These are phyloP conservation scores for Coelopa pilipes DNA, from an alignment of 2,888 invertebrate genomes.

Conservation along the genomic window DNA sequence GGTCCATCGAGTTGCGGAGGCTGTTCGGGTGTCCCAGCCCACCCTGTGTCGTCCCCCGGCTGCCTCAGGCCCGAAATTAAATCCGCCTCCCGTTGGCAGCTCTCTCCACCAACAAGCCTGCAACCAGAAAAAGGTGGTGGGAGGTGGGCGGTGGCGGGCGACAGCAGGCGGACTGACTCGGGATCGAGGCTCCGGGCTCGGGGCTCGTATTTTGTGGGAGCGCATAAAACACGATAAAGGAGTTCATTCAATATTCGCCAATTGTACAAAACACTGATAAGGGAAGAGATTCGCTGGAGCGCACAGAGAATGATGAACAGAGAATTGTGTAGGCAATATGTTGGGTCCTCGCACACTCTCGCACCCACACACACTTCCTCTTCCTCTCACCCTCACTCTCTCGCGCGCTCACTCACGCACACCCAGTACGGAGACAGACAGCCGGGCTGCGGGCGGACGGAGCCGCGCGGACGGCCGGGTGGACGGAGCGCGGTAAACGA, in stretches of 20 bases:
- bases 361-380: background rate
- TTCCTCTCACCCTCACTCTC: constrained; percentile 12
- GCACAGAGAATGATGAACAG: constrained; percentile 47
- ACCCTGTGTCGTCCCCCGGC: no score
- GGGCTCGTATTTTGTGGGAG: background rate
- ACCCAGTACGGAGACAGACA: background rate
- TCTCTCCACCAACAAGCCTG: no score
- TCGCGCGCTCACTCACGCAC: background rate
- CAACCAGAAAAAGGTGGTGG: no score
- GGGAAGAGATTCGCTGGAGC: constrained; percentile 42
- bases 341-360: constrained; percentile 24
- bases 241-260: constrained; percentile 48
- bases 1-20: no score
- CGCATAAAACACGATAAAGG: constrained; percentile 41
- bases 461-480: background rate
- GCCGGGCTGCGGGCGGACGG: background rate
- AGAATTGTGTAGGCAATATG: constrained; percentile 45
- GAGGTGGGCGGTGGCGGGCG: background rate
- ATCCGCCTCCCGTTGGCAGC: no score
- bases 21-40: no score
- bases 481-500: constrained; percentile 21
- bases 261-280: constrained; percentile 45
- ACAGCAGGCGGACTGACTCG: background rate
- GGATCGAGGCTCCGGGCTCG: background rate
- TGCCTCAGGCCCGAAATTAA: no score